Evolutionary conservation across 2,888 invertebrate genomes (phyloP), one percentile per base, ranked within the genome.

Genomic region (Cataglyphis cursor): DNA sequence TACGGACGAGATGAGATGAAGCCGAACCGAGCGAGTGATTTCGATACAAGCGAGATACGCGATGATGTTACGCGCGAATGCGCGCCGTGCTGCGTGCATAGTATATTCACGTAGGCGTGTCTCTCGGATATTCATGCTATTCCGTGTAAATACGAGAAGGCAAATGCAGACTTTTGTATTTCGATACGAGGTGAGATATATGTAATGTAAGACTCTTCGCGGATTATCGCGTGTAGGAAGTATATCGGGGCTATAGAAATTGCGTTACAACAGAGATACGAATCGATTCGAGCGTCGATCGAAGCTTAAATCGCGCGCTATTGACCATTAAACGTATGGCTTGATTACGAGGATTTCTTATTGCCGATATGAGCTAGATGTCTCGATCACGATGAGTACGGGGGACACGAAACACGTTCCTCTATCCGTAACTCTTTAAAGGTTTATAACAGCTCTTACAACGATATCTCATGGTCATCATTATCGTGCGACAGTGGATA

Each of bases 261-360:
- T 66, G 70, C 76, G 57, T 68, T 68, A 57, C 68, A 31, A 68
- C 70, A 8, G 21, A 57, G 70, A 78, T 78, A 70, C 70, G 57
- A 78, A 78, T 78, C 78, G 78, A 59, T 24, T 28, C 18, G 68
- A 54, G 28, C 59, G 78, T 31, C 44, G 70, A 78, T 78, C 78
- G 78, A 31, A 41, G 57, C 68, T 78, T 59, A 59, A 78, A 78
- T 68, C 78, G 70, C 57, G 12, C 35, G 78, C 44, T 70, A 70
- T 78, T 48, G 59, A 1, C 72, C 59, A 78, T 78, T 78, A 78
- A 6, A 59, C 31, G 18, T 31, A 70, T 61, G 70, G 70, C 72
- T 78, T 70, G 78, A 78, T 78, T 70, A 78, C 72, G 78, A 70
- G 70, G 59, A 35, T 78, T 70, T 59, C 72, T 78, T 70, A 78